Conservation (phyloP, 1,140 invertebrate genomes). For the Brachionus rotundiformis region DNA sequence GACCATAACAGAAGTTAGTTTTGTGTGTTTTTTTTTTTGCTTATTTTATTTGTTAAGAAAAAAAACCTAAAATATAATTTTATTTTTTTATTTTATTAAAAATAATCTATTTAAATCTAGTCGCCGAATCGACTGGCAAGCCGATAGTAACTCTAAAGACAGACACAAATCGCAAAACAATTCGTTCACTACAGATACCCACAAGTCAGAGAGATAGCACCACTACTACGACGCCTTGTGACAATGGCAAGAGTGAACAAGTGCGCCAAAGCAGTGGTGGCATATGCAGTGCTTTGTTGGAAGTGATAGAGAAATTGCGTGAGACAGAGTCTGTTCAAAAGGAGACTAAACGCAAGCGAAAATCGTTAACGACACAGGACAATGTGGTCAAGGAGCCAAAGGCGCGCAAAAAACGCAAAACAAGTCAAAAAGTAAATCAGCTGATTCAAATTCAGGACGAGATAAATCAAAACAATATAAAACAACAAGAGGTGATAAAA, state of each 20-base stretch:
- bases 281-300: slow-evolving; percentile 62
- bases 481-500: slow-evolving; percentile 29
- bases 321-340: slow-evolving; percentile 52
- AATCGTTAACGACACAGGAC: neutral
- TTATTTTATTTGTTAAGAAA: neutral
- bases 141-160: neutral
- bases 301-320: slow-evolving; percentile 63
- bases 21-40: no score
- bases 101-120: neutral
- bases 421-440: slow-evolving; percentile 42
- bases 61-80: neutral
- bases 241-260: neutral
- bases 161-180: slow-evolving; percentile 51
- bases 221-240: slow-evolving; percentile 52
- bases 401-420: slow-evolving; percentile 22
- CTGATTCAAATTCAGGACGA: slow-evolving; percentile 24
- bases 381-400: neutral
- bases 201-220: slow-evolving; percentile 55
- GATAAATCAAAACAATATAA: slow-evolving; percentile 28
- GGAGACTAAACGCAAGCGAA: neutral
- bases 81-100: neutral
- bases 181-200: slow-evolving; percentile 57
- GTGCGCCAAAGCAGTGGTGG: slow-evolving; percentile 53
- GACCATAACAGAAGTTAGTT: neutral
- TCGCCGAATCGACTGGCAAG: slow-evolving; percentile 20